Conservation (phyloP, 2,797 vertebrate genomes). For the Nannoperca australis region DNA sequence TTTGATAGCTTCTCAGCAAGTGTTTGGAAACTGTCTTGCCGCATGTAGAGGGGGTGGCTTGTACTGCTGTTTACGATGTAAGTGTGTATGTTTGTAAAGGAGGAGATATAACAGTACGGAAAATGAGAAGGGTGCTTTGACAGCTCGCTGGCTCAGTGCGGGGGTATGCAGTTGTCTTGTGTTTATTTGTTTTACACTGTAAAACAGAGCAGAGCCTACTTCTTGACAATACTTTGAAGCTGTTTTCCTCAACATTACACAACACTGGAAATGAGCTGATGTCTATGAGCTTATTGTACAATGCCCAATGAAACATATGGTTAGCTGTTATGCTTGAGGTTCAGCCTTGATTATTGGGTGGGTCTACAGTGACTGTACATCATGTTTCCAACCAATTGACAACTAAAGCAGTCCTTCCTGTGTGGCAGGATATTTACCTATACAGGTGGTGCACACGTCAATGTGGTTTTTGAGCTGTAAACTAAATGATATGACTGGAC, state of each 20-base stretch:
- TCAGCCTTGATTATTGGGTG: constrained; percentile 25
- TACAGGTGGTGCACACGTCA: too few species aligned
- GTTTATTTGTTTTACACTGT: constrained; percentile 46
- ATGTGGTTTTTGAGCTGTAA: too few species aligned
- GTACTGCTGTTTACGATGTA: constrained; percentile 29
- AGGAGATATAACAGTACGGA: constrained; percentile 32
- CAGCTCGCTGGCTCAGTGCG: constrained; percentile 14
- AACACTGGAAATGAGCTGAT: constrained; percentile 16
- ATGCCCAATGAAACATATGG: constrained; percentile 10
- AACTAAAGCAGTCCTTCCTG: background rate
- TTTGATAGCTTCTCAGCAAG: constrained; percentile 67
- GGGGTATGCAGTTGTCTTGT: constrained; percentile 34
- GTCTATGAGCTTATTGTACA: constrained; percentile 7
- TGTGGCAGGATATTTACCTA: background rate
- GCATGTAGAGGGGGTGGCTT: constrained; percentile 33
- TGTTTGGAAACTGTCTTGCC: constrained; percentile 51
- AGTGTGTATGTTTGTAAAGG: constrained; percentile 16
- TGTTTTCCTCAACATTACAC: constrained; percentile 1
- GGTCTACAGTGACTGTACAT: background rate
- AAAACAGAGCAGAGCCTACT: constrained; percentile 32
- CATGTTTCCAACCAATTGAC: constrained; percentile 16
- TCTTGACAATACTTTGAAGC: constrained; percentile 18
- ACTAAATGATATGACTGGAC: too few species aligned
- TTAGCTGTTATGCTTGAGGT: constrained; percentile 18
- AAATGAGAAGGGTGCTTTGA: constrained; percentile 51